Conservation (phyloP, 2,888 invertebrate genomes). For the Thereva nobilitata region DNA sequence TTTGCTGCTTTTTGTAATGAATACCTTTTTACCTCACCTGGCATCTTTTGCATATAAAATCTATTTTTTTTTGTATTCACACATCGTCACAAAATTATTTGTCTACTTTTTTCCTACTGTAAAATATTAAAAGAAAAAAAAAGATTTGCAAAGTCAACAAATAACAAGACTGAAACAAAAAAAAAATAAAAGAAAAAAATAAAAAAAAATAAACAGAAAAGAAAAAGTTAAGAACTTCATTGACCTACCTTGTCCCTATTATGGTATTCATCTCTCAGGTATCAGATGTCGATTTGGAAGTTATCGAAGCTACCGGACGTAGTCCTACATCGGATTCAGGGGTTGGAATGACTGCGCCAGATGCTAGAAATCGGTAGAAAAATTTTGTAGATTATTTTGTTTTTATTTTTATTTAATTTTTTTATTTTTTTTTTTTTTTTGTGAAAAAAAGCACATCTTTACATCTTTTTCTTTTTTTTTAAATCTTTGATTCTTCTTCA, state of each 20-base stretch:
- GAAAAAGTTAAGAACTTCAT: too few species aligned
- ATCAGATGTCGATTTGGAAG: constrained; percentile 58
- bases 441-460: neutral
- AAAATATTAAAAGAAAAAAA: constrained; percentile 1
- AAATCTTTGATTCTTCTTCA: neutral
- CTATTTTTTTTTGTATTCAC: too few species aligned
- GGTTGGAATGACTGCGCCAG: constrained; percentile 86
- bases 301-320: constrained; percentile 66
- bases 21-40: too few species aligned
- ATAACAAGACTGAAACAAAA: neutral
- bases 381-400: constrained; percentile 8
- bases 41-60: too few species aligned
- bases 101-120: neutral
- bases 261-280: constrained; percentile 50
- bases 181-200: constrained; percentile 1
- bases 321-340: constrained; percentile 95
- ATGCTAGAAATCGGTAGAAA: constrained; percentile 69
- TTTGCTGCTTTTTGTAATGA: too few species aligned
- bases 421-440: too few species aligned
- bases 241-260: neutral
- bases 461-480: constrained; percentile 15
- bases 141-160: constrained; percentile 4
- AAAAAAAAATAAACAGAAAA: neutral
- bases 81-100: constrained; percentile 18
- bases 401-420: too few species aligned